Percentiles rank a stretch among this genome's conserved stretches.
phyloP scores from a whole-genome alignment of 2,113 vertebrate genomes.

The Recurvirostra avosetta region DNA sequence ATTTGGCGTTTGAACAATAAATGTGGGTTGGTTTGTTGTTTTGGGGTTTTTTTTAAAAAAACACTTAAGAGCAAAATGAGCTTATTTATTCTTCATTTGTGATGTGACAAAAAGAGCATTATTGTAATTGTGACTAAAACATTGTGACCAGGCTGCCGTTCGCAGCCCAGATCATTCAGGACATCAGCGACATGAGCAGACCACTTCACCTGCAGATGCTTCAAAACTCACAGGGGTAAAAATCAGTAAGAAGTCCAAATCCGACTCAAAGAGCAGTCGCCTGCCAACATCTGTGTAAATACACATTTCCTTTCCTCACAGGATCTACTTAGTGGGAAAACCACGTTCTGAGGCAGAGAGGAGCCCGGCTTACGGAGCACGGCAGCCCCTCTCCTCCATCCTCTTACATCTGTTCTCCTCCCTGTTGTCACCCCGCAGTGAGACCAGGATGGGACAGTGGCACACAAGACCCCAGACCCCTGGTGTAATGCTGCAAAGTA shows the following conservation, averaged over 20 bases:
- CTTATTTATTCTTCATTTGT: background rate
- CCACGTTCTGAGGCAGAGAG: background rate
- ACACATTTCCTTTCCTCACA: background rate
- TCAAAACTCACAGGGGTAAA: background rate
- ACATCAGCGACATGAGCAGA: fast-evolving
- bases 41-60: background rate
- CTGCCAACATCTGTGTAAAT: background rate
- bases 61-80: background rate
- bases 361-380: background rate
- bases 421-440: background rate
- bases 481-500: no score
- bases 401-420: background rate
- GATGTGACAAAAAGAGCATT: background rate
- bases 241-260: background rate
- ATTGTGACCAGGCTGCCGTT: background rate
- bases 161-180: background rate
- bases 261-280: background rate
- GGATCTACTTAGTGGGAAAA: background rate
- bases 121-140: background rate
- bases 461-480: background rate
- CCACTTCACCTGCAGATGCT: background rate
- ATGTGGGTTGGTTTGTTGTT: background rate
- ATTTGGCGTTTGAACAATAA: background rate
- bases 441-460: no score
- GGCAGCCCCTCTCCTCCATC: background rate